Base-by-base conservation (phyloP, 2,797 vertebrate genomes). In the Pangasius mekongensis region DNA sequence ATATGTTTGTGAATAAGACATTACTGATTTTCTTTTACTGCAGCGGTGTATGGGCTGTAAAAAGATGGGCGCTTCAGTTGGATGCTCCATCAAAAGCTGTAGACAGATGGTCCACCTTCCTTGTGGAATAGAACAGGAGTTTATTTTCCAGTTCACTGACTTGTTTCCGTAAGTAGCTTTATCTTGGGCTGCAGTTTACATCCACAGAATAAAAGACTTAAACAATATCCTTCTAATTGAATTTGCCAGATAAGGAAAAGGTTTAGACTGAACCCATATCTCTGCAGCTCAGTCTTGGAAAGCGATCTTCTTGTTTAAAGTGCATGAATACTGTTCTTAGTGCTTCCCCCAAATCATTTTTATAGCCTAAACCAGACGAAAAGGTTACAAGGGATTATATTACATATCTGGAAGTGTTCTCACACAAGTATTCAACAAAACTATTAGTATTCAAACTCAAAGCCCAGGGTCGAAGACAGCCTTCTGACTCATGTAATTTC, bases 61-160 rank as follows among this genome's bases (percentile, higher is more conserved):
- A 95, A 97, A 94, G 92, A 96, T 91, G 27, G 98, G 98, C 14
- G 98, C 98, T 52, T 97, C 97, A 2, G 96, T 99, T 86, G 98
- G 98, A 89, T 99, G 98, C 76, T 95, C 94, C n/a, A 88, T 95
- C 87, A 94, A 95, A 49, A 96, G 93, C 90, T 99, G 98, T 95
- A 97, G 96, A 93, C 96, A 96, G 93, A 97, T 90, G 94, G 96
- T 97, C 54, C 98, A 99, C 94, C 97, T 97, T 81, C 97, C 98
- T 73, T 99, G 98, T 91, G 98, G 98, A 24, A 87, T 95, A 92
- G 93, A 96, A 88, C 94, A 86, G 71, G 92, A 94, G 82, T 99
- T 98, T 92, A 94, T 99, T 94, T 99, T 97, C 89, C 98, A 99
- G 92, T 99, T 98, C 86, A 97, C 95, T 16, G 97, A 92, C 88